Conservation (phyloP, 2,113 vertebrate genomes). For the Myiagra hebetior region DNA sequence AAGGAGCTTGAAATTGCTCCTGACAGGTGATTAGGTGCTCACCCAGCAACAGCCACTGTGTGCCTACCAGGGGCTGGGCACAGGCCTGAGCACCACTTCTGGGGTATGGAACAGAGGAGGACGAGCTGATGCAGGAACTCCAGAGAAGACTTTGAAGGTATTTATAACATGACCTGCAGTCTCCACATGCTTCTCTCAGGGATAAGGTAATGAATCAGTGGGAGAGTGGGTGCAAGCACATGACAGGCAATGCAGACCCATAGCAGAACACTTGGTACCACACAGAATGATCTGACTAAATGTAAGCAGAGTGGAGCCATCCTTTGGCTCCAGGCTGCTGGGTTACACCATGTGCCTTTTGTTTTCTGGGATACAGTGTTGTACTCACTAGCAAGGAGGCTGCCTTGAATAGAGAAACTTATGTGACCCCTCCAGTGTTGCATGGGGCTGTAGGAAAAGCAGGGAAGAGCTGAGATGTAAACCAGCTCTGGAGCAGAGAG, state of each 20-base stretch:
- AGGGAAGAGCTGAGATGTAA: neutral
- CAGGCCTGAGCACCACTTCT: neutral
- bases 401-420: neutral
- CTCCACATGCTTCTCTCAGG: neutral
- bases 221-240: neutral
- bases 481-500: neutral
- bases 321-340: neutral
- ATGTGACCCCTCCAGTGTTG: neutral
- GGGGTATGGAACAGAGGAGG: neutral
- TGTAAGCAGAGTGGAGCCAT: neutral
- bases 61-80: neutral
- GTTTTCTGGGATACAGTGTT: neutral
- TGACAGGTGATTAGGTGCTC: constrained; percentile 5
- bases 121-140: neutral
- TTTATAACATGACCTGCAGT: neutral
- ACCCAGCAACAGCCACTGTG: neutral
- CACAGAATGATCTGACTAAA: neutral
- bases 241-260: neutral
- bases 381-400: neutral
- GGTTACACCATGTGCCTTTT: neutral
- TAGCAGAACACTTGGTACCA: neutral
- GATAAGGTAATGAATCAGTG: constrained; percentile 17
- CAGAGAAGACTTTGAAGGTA: neutral
- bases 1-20: constrained; percentile 1
- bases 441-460: neutral